Evolutionary conservation across 2,113 vertebrate genomes (phyloP).

Genomic region (Gymnocephalus cernua): DNA sequence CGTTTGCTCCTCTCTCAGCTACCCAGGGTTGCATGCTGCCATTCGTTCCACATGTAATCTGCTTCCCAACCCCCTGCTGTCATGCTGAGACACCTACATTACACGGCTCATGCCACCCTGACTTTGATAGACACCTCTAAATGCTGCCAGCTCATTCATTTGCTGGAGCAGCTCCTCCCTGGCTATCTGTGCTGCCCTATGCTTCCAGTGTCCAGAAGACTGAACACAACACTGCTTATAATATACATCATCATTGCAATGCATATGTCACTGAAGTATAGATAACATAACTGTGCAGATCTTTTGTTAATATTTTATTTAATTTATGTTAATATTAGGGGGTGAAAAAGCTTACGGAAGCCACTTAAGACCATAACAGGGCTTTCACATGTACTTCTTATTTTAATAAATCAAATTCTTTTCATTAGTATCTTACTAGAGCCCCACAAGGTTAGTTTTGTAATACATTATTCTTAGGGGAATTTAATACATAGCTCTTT

Average conservation of each 20-base stretch:
- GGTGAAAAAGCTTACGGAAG: not conserved
- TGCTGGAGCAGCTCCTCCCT: not conserved
- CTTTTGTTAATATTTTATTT: not conserved
- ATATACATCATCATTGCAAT: not conserved
- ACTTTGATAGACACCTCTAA: conserved; percentile 70
- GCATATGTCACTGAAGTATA: not conserved
- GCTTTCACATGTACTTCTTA: not conserved
- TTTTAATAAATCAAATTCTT: not conserved
- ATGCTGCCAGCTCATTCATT: conserved; percentile 49
- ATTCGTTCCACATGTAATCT: conserved; percentile 64
- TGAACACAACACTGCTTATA: not conserved
- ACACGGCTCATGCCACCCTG: conserved; percentile 58
- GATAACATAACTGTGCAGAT: no score
- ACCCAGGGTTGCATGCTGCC: conserved; percentile 52
- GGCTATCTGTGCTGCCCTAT: conserved; percentile 7
- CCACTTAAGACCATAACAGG: not conserved
- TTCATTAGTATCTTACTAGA: not conserved
- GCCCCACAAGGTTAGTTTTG: not conserved
- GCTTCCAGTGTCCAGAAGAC: conserved; percentile 11
- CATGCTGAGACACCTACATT: conserved; percentile 58
- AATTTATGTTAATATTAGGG: not conserved
- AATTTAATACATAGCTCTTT: no score
- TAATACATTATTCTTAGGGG: not conserved
- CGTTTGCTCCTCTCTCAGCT: conserved; percentile 35
- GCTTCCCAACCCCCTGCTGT: conserved; percentile 39